Conservation (phyloP, 1,140 invertebrate genomes). For the Drosophila pruinosa region DNA sequence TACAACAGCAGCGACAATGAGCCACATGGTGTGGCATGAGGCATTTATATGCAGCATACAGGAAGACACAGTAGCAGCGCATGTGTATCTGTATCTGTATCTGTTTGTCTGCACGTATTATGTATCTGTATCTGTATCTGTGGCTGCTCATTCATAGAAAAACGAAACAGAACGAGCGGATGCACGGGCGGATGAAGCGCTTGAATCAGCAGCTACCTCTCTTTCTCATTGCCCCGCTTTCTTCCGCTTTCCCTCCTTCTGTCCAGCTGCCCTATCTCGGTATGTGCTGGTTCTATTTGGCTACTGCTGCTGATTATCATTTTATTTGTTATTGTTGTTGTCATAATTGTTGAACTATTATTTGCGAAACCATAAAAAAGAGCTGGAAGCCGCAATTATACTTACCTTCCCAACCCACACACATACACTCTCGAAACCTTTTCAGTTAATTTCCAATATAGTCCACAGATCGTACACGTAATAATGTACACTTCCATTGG, state of each 20-base stretch:
- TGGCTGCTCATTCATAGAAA: conserved; percentile 70
- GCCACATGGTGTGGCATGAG: conserved; percentile 37
- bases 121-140: conserved; percentile 37
- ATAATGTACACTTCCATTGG: not conserved
- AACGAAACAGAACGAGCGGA: conserved; percentile 64
- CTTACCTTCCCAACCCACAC: too few relatives aligned
- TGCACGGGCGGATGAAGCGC: conserved; percentile 79
- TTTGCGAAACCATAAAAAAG: conserved; percentile 31
- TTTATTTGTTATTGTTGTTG: conserved; percentile 58
- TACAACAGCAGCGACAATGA: conserved; percentile 57
- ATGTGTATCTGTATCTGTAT: conserved; percentile 4
- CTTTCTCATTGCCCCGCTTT: conserved; percentile 8
- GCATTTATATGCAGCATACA: conserved; percentile 19
- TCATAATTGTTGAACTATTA: conserved; percentile 63
- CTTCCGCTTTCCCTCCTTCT: not conserved
- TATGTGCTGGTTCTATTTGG: conserved; percentile 64
- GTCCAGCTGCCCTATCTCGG: conserved; percentile 18
- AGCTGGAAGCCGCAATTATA: conserved; percentile 1
- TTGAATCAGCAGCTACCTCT: conserved; percentile 62
- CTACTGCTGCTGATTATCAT: conserved; percentile 67
- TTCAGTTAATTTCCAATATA: not conserved
- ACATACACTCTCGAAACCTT: not conserved
- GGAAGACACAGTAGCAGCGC: not conserved
- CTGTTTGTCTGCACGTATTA: not conserved
- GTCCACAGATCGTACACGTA: not conserved